These are phyloP conservation scores for Pangasianodon gigas DNA, from an alignment of 2,113 vertebrate genomes.

Conservation along the genomic window DNA sequence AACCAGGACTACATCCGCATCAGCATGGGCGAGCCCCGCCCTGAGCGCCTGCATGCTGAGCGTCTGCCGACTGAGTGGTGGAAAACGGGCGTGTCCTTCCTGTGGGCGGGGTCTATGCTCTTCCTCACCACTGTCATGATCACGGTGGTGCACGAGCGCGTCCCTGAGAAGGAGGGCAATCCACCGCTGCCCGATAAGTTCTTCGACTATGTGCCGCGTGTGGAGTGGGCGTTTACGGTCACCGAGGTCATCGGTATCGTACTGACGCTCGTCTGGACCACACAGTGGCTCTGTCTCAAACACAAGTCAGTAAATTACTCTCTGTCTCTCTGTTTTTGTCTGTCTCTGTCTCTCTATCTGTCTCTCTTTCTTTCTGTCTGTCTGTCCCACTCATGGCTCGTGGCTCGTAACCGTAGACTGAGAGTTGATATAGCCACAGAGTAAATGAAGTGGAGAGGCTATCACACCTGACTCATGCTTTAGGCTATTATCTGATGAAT, in stretches of 20 bases:
- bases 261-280: constrained; percentile 79
- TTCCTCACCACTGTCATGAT: constrained; percentile 83
- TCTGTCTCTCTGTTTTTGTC: neutral
- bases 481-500: neutral
- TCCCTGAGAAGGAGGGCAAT: constrained; percentile 81
- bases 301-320: constrained; percentile 77
- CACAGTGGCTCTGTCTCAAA: constrained; percentile 85
- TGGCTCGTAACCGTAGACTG: no score
- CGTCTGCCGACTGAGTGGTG: constrained; percentile 84
- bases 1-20: constrained; percentile 83
- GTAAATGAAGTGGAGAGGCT: no score
- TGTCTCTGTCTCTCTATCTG: neutral
- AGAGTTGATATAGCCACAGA: no score
- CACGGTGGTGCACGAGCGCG: constrained; percentile 85
- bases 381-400: neutral
- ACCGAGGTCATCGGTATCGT: constrained; percentile 87
- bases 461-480: neutral
- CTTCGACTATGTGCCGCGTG: constrained; percentile 83
- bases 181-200: constrained; percentile 88
- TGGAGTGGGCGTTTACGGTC: constrained; percentile 86
- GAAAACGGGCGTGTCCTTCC: constrained; percentile 83
- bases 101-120: constrained; percentile 80
- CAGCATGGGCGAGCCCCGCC: constrained; percentile 73
- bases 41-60: constrained; percentile 62
- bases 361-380: neutral